Base-by-base conservation (phyloP, 1,140 invertebrate species). In the Heliothis subflexa region DNA sequence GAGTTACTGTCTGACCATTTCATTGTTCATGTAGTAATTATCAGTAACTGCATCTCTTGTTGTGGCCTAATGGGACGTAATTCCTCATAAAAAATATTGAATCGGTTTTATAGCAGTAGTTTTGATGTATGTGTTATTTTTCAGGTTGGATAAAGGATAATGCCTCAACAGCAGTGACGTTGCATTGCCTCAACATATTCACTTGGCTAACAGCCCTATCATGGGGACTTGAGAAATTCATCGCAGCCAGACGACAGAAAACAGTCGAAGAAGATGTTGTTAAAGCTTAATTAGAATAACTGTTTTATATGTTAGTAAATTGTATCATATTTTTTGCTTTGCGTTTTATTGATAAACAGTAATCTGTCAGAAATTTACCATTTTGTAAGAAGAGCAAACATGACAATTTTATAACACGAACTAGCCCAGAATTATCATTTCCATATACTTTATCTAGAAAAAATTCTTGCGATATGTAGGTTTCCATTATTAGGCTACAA, bases 151-250 rank as follows among this genome's bases (percentile, higher is more conserved):
- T 97, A 5, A 94, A 96, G 78, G 96, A 96, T 86, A 91, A 92
- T 0, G 93, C 93, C 16, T 91, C 95, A 79, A 96, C 96, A 61
- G 87, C 95, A 9, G 90, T 96, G 11, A 95, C 95, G 7, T 81
- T 97, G 66, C 96, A 97, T 82, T 95, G 95, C 81, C 88, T 97
- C 0, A 96, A 97, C 72, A 94, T 96, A 14, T 93, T 96, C 76
- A 96, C 96, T 1, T 96, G 95, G 85, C 73, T 95, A 1, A 96
- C 96, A 0, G 95, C 95, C 0, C 89, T 95, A 11, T 95, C 95
- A 0, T 97, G 96, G 96, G 92, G 93, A 0, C 77, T 95, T 2
- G 95, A 96, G 77, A 95, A 94, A 80, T 94, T 88, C 66, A 87
- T 89, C 47, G 85, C 81, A 68, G 52, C 79, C 9, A 88, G 82